phyloP scores from a whole-genome alignment of 2,113 vertebrate species.

The Cephalopterus ornatus region DNA sequence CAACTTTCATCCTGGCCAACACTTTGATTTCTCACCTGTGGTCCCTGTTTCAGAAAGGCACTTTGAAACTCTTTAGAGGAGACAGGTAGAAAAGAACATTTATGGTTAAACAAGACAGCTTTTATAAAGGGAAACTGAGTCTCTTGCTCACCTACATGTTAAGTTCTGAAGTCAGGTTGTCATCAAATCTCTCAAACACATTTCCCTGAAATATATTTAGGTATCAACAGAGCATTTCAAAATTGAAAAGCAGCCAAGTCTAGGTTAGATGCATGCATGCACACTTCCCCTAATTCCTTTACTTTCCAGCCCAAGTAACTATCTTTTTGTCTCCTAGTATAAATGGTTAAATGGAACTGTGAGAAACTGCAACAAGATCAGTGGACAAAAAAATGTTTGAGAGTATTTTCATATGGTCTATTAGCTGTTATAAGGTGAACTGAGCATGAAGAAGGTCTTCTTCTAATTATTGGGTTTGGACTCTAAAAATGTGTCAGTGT shows the following conservation, averaged over 20 bases:
- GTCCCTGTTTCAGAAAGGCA: neutral
- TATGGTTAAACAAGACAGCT: neutral
- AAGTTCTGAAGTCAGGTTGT: neutral
- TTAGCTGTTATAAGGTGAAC: neutral
- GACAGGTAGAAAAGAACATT: neutral
- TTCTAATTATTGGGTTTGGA: neutral
- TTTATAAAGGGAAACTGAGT: neutral
- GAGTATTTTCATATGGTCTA: neutral
- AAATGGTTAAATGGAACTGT: neutral
- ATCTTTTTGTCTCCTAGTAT: neutral
- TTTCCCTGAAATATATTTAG: neutral
- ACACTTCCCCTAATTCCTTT: neutral
- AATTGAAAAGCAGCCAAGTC: neutral
- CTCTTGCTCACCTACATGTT: neutral
- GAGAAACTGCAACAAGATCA: neutral
- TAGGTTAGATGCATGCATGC: neutral
- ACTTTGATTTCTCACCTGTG: neutral
- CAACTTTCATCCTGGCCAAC: neutral
- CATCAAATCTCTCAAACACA: neutral
- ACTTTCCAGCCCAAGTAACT: neutral
- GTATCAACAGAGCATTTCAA: neutral
- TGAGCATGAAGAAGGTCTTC: neutral
- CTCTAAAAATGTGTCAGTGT: neutral
- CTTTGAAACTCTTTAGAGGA: neutral
- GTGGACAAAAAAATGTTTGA: neutral